phyloP scores from a whole-genome alignment of 1,140 invertebrate species.

The Polypedilum vanderplanki region DNA sequence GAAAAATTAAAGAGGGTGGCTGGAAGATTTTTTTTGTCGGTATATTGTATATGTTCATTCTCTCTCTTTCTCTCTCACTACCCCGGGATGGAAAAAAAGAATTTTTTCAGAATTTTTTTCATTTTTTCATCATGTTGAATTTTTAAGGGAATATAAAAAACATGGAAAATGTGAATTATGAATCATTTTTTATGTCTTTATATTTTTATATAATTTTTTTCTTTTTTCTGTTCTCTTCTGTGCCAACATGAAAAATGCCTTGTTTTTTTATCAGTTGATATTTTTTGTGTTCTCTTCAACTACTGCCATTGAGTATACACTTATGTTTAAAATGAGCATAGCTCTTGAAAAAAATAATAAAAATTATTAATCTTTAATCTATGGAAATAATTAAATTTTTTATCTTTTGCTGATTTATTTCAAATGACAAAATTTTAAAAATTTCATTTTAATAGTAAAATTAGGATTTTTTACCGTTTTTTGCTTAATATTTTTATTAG shows the following conservation, averaged over 20 bases:
- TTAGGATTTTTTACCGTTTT: no score
- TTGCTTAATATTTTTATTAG: no score
- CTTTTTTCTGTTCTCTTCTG: background rate
- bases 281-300: background rate
- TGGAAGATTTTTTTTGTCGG: slow-evolving; percentile 21
- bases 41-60: background rate
- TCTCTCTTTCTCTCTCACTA: background rate
- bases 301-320: background rate
- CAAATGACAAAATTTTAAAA: no score
- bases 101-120: slow-evolving; percentile 8
- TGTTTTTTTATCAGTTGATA: slow-evolving; percentile 16
- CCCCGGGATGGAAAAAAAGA: background rate
- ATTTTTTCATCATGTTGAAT: background rate
- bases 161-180: slow-evolving; percentile 26
- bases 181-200: slow-evolving; percentile 28
- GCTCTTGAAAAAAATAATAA: background rate
- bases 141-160: slow-evolving; percentile 23
- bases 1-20: slow-evolving; percentile 28
- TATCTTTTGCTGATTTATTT: no score
- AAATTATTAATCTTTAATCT: background rate
- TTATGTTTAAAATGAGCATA: background rate
- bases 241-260: slow-evolving; percentile 25
- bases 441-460: no score
- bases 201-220: background rate
- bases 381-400: background rate